Evolutionary conservation across 2,113 vertebrate genomes (phyloP), one percentile per base, ranked within the genome.

Genomic region (Zosterops hypoxanthus): DNA sequence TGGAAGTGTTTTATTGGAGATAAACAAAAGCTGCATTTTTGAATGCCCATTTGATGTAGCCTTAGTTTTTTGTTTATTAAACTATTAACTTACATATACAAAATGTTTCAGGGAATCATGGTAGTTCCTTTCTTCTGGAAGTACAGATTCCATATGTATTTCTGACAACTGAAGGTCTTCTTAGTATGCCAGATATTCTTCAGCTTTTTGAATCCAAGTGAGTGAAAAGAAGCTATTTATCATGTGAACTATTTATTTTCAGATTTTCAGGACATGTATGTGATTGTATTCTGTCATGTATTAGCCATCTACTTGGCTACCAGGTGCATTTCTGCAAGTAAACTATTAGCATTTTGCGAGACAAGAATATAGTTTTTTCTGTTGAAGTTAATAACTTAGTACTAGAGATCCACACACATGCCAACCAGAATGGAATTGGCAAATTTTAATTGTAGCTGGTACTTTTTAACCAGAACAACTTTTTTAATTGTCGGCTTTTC

Each of bases 151-250:
- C 99, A 0, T 99, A 99, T 86, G 96, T 98, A 66, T 96, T 99
- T 96, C 91, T 99, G 69, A 97, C 98, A 96, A 99, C 98, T 8
- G 99, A 99, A 83, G 98, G 98, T 81, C 98, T 99, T 94, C 91
- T 99, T 88, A 97, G 97, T 88, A 96, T 82, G 90, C 98, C 98
- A 36, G 96, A 98, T 88, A 97, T 99, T 90, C 98, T 99, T 87
- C 98, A 98, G 86, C 97, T 97, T 33, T 98, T 99, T 15, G 99
- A 99, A 97, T 99, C 99, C 55, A 97, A 95, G 99, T 99, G 97
- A 98, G 97, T 95, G 55, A 96, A 86, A 96, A 59, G 21, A 64
- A 47, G 17, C 23, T 88, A 6, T 86, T 83, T 79, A 50, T 78
- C n/a, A 19, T 66, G 72, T 1, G 28, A 11, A 41, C 15, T 82